Evolutionary conservation across 2,113 vertebrate species (phyloP).

Genomic region (Sorex araneus): DNA sequence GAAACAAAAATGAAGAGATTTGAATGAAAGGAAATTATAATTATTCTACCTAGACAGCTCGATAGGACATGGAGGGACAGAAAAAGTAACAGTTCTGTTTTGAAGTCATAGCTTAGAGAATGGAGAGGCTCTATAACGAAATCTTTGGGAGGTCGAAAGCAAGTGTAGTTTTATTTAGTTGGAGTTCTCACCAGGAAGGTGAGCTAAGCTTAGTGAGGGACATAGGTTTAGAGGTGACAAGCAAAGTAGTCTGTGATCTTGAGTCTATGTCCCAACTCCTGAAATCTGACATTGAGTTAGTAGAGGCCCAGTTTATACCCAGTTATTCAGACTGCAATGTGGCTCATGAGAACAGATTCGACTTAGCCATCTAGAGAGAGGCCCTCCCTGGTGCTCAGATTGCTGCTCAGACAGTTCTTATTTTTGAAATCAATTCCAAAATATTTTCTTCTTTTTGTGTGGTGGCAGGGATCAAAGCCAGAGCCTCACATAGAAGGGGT

Average conservation of each 20-base stretch:
- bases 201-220: background rate
- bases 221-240: background rate
- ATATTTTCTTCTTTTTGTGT: no score
- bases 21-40: constrained; percentile 10
- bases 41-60: constrained; percentile 41
- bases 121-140: background rate
- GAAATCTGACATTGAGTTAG: background rate
- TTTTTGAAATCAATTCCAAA: background rate
- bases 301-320: background rate
- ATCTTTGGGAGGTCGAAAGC: background rate
- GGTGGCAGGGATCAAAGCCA: no score
- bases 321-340: background rate
- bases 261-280: background rate
- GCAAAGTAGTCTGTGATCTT: background rate
- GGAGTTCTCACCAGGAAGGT: background rate
- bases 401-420: background rate
- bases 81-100: constrained; percentile 15
- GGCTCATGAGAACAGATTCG: background rate
- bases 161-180: background rate
- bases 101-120: constrained; percentile 52
- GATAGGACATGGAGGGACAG: background rate
- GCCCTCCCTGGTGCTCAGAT: background rate
- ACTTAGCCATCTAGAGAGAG: background rate
- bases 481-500: no score
- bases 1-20: no score